A percentile compares a stretch with the other conserved stretches of the same genome.
phyloP scores from a whole-genome alignment of 30 jellyfish, hydroid and myxozoan genomes.

The Turritopsis rubra region DNA sequence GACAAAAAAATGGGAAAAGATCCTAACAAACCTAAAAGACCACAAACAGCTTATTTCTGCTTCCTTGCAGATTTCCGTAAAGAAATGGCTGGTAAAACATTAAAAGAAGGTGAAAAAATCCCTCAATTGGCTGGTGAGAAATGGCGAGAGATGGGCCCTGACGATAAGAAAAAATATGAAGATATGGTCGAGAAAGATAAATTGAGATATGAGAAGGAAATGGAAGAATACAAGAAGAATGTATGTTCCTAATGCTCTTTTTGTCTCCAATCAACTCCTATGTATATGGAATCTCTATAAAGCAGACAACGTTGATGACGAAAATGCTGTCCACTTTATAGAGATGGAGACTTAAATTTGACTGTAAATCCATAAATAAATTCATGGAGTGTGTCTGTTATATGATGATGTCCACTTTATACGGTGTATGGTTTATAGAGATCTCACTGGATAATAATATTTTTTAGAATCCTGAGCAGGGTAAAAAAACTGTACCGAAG shows the following conservation, averaged over 20 bases:
- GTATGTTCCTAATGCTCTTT: conserved; percentile 17
- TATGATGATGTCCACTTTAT: no score
- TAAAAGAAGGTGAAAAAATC: conserved; percentile 72
- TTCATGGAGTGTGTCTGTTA: no score
- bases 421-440: no score
- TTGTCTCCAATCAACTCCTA: no score
- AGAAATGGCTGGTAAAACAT: conserved; percentile 36
- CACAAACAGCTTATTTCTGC: conserved; percentile 85
- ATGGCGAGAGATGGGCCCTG: conserved; percentile 76
- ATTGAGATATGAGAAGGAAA: conserved; percentile 58
- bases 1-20: conserved; percentile 82
- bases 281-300: no score
- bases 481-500: conserved; percentile 53
- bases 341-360: background rate
- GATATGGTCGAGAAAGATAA: conserved; percentile 73
- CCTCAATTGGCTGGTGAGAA: conserved; percentile 80
- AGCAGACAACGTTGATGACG: no score
- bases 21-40: conserved; percentile 95
- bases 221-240: conserved; percentile 55
- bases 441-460: no score
- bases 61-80: conserved; percentile 90
- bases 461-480: conserved; percentile 26
- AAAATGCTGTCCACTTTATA: no score
- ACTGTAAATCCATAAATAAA: background rate
- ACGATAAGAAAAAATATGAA: conserved; percentile 60